Percentiles rank a stretch among this genome's conserved stretches.
These are phyloP conservation scores for Dallia pectoralis DNA, from an alignment of 2,797 vertebrate species.

Conservation along the genomic window DNA sequence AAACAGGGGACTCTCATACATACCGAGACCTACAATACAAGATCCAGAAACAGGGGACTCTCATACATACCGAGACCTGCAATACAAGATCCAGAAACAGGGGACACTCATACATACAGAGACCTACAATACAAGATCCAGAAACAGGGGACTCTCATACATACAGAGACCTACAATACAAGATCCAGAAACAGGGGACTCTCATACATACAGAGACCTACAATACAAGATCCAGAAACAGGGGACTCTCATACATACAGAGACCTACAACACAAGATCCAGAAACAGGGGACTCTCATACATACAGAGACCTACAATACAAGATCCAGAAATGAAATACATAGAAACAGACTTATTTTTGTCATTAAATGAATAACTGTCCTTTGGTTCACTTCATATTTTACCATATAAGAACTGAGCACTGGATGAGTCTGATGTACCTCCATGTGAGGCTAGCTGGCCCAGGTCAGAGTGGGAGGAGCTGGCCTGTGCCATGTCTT, in stretches of 20 bases:
- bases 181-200: conserved; percentile 93
- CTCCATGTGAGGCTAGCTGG: conserved; percentile 96
- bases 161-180: no score
- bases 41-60: no score
- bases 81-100: neutral
- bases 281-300: conserved; percentile 82
- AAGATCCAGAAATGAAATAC: neutral
- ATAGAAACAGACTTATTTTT: neutral
- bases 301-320: conserved; percentile 87
- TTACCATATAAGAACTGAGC: neutral
- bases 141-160: no score
- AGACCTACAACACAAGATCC: conserved; percentile 72
- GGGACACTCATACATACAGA: no score
- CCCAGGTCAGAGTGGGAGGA: conserved; percentile 95
- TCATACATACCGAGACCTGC: no score
- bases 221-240: no score
- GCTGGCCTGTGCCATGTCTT: conserved; percentile 89
- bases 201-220: conserved; percentile 98
- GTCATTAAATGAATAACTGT: neutral
- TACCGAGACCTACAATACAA: no score
- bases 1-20: no score
- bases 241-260: conserved; percentile 96
- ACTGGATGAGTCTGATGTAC: conserved; percentile 55
- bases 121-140: no score
- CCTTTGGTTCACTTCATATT: no score